A percentile compares a stretch with the other conserved stretches of the same genome.
phyloP scores from a whole-genome alignment of 2,888 invertebrate species.

The Tromatobia lineatoria region DNA sequence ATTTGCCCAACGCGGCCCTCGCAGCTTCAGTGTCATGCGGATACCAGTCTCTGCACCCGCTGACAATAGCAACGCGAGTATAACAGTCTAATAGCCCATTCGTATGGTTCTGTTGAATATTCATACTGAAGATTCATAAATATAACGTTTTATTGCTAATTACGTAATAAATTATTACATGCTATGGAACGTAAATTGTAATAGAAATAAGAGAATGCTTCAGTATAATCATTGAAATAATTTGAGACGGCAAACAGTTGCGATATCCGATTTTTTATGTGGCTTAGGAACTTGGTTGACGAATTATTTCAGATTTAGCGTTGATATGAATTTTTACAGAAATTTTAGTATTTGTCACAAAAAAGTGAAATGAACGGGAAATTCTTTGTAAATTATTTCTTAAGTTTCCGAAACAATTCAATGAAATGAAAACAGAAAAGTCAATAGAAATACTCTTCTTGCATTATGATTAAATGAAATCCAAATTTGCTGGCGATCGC shows the following conservation, averaged over 20 bases:
- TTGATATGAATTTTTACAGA: neutral
- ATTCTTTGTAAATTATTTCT: neutral
- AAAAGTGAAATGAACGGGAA: neutral
- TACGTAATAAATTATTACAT: neutral
- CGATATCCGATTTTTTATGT: neutral
- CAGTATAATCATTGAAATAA: neutral
- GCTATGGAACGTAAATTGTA: neutral
- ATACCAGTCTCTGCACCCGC: conserved; percentile 5
- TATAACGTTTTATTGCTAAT: neutral
- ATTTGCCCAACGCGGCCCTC: conserved; percentile 31
- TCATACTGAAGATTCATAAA: neutral
- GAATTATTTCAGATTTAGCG: neutral
- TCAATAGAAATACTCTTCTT: too few relatives aligned
- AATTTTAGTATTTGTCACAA: neutral
- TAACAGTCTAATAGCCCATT: neutral
- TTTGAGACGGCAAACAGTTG: neutral
- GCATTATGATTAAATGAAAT: too few relatives aligned
- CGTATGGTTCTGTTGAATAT: neutral
- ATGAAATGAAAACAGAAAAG: too few relatives aligned
- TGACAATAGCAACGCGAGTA: neutral
- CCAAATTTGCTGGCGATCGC: neutral
- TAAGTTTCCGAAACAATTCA: too few relatives aligned
- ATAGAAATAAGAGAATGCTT: neutral
- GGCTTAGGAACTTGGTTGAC: neutral
- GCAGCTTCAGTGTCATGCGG: conserved; percentile 1